These are phyloP conservation scores for Euphydryas editha DNA, from an alignment of 2,888 invertebrate genomes.

Conservation along the genomic window DNA sequence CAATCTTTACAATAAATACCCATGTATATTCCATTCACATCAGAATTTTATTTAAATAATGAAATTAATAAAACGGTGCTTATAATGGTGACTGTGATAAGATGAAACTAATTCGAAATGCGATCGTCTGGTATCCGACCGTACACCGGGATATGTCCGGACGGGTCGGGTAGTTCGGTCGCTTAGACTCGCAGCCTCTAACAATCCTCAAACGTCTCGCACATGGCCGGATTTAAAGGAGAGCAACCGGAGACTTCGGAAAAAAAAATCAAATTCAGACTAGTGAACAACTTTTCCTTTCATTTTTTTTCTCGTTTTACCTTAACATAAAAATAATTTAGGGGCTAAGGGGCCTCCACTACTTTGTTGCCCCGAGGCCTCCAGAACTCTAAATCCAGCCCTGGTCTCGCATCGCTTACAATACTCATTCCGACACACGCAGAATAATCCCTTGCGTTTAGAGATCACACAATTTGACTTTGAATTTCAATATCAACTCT, in stretches of 20 bases:
- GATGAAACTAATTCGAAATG: conserved; percentile 47
- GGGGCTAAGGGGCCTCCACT: too few species aligned
- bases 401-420: neutral
- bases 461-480: conserved; percentile 72
- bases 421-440: conserved; percentile 36
- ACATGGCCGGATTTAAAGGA: too few species aligned
- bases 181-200: conserved; percentile 1
- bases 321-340: too few species aligned
- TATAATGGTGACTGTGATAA: conserved; percentile 49
- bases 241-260: too few species aligned
- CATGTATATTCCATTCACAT: conserved; percentile 34
- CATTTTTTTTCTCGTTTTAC: too few species aligned
- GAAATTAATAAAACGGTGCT: conserved; percentile 45
- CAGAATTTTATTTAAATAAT: conserved; percentile 49
- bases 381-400: too few species aligned
- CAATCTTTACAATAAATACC: conserved; percentile 66
- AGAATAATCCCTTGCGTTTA: conserved; percentile 53
- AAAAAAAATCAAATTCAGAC: too few species aligned
- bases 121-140: conserved; percentile 16
- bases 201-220: conserved; percentile 17
- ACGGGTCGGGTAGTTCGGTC: too few species aligned
- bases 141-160: too few species aligned
- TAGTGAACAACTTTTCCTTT: too few species aligned
- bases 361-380: too few species aligned
- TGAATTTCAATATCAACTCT: conserved; percentile 73